Percentiles rank a stretch among this genome's conserved stretches.
Conservation (phyloP, 2,113 vertebrate species). For the Oncorhynchus masou region DNA sequence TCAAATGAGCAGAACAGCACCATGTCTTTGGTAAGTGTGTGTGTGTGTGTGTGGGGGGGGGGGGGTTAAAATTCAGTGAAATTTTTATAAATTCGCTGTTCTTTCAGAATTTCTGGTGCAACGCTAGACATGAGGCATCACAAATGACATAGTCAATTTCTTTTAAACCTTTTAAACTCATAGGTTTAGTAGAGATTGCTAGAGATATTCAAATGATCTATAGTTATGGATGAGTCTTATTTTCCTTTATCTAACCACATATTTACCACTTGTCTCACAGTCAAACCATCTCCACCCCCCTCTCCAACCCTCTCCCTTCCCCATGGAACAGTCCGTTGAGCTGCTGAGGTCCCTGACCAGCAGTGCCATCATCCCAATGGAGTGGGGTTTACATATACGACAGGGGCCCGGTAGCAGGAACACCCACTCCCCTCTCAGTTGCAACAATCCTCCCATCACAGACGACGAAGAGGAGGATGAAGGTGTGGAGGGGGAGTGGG, state of each 20-base stretch:
- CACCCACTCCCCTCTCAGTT: constrained; percentile 47
- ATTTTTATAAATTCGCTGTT: background rate
- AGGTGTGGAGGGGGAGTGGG: constrained; percentile 16
- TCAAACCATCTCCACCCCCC: constrained; percentile 63
- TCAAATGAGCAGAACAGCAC: constrained; percentile 58
- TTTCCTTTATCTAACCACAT: background rate
- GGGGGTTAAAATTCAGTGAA: no score
- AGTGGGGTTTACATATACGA: constrained; percentile 31
- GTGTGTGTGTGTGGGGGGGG: background rate
- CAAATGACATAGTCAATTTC: no score
- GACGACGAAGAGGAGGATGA: constrained; percentile 73
- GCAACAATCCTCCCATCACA: constrained; percentile 48
- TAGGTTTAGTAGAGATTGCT: background rate
- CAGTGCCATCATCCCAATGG: constrained; percentile 41
- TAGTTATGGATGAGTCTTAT: background rate
- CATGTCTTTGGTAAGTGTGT: constrained; percentile 57
- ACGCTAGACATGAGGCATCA: no score
- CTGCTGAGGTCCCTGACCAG: constrained; percentile 56
- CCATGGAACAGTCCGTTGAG: constrained; percentile 47
- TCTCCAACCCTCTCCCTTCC: constrained; percentile 46
- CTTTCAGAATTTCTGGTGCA: no score
- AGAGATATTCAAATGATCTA: background rate
- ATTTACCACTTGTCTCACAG: constrained; percentile 30
- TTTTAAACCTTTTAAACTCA: no score
- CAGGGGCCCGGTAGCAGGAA: constrained; percentile 45